Percentiles rank a stretch among this genome's conserved stretches.
Evolutionary conservation across 2,888 invertebrate species (phyloP).

Genomic region (Maniola hyperantus): DNA sequence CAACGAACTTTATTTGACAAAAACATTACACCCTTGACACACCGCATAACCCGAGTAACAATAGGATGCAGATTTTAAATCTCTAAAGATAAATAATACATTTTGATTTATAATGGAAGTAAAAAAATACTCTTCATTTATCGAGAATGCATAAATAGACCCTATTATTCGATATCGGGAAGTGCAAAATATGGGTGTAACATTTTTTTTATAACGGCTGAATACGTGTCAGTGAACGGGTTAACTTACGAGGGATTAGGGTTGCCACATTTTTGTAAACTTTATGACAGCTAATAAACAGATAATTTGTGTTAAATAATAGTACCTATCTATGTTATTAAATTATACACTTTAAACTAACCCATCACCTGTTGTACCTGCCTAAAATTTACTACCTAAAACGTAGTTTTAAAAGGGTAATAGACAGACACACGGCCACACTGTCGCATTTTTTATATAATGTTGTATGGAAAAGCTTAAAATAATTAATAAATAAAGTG

Average conservation of each 20-base stretch:
- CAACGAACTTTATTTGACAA: slow-evolving; percentile 62
- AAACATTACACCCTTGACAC: slow-evolving; percentile 82
- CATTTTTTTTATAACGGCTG: slow-evolving; percentile 76
- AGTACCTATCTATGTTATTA: too few species aligned
- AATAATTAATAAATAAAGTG: too few species aligned
- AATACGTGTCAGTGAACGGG: slow-evolving; percentile 80
- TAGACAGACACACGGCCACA: too few species aligned
- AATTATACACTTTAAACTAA: not conserved
- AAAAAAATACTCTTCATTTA: slow-evolving; percentile 82
- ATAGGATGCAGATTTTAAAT: slow-evolving; percentile 81
- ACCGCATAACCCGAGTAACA: slow-evolving; percentile 80
- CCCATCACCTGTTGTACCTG: too few species aligned
- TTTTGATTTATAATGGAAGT: slow-evolving; percentile 81
- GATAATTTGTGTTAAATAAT: too few species aligned
- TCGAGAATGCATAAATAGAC: slow-evolving; percentile 82
- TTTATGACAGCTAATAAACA: not conserved
- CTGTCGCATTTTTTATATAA: too few species aligned
- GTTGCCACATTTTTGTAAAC: slow-evolving; percentile 41
- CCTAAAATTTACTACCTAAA: too few species aligned
- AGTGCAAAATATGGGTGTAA: slow-evolving; percentile 83
- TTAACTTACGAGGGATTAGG: slow-evolving; percentile 70
- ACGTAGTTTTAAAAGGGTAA: too few species aligned
- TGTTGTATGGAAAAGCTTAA: too few species aligned
- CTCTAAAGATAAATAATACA: slow-evolving; percentile 83
- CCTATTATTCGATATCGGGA: slow-evolving; percentile 80